These are phyloP conservation scores for Anableps anableps DNA, from an alignment of 2,797 vertebrate species.

Conservation along the genomic window DNA sequence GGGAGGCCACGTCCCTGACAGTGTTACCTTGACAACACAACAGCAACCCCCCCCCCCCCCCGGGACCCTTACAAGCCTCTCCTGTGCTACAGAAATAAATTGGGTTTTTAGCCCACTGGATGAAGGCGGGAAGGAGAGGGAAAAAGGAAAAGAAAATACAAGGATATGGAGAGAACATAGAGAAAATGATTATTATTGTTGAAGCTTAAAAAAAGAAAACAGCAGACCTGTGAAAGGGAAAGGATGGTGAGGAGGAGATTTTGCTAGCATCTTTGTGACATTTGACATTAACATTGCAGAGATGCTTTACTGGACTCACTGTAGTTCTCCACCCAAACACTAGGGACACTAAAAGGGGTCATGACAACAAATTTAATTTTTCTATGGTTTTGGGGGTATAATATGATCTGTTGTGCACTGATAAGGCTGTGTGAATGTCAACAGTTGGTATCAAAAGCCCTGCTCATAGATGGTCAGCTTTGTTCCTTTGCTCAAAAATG, in stretches of 20 bases:
- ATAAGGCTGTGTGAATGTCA: too few species aligned
- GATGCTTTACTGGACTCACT: background rate
- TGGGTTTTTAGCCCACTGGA: constrained; percentile 56
- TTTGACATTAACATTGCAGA: background rate
- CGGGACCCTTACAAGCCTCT: constrained; percentile 42
- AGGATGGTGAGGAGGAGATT: background rate
- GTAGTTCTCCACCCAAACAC: background rate
- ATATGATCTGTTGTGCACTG: too few species aligned
- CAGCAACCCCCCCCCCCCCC: constrained; percentile 28
- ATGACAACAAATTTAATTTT: too few species aligned
- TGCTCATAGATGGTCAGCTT: too few species aligned
- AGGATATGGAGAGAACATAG: background rate
- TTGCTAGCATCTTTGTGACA: background rate
- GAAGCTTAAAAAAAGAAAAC: background rate
- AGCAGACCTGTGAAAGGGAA: background rate
- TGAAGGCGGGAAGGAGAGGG: background rate
- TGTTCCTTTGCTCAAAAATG: too few species aligned
- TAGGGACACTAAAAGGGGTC: too few species aligned
- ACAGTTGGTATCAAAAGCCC: too few species aligned
- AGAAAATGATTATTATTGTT: background rate
- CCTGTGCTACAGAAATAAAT: constrained; percentile 58
- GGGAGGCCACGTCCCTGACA: constrained; percentile 44
- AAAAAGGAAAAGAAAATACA: background rate
- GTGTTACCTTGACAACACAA: constrained; percentile 66
- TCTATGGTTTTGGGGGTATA: too few species aligned